Evolutionary conservation across 2,888 invertebrate species (phyloP), one percentile per base, ranked within the genome.

Genomic region (Apeira syringaria): DNA sequence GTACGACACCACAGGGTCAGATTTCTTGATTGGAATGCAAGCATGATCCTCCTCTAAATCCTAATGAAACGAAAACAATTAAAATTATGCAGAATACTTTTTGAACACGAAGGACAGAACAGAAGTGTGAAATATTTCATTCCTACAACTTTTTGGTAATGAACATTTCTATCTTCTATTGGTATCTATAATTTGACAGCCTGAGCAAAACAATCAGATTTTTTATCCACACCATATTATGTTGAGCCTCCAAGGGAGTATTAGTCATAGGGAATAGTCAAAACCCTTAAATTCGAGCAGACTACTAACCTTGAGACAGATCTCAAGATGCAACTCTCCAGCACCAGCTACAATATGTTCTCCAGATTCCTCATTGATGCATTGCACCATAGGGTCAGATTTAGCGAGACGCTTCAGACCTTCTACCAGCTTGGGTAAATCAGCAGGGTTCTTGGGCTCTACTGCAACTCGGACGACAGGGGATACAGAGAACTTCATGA

Each of bases 361-460:
- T 56, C 99, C 99, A 48, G 98, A 98, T 90, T 99, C 99, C 91
- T 99, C 99, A 86, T 98, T 98, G 91, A 98, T 97, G 92, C 99
- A 99, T 91, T 99, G 97, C 63, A 99, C 99, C 99, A 99, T 99
- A 93, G 99, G 99, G 93, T 99, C 99, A 42, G 99, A 99, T 90
- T 99, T 99, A 76, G 99, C 98, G 74, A 99, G 92, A 91, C 99
- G 98, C 91, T 99, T 99, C 52, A 99, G 93, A 80, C 99, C 97
- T 93, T 99, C 99, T 44, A 99, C 99, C 69, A 99, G 92, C 91
- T 99, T 99, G 63, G 99, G 99, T 86, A 99, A 91, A 91, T 99
- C 99, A 40, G 99, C 97, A 9, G 99, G 98, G 87, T 99, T 99
- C 92, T 98, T 99, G 71, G 99, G 98, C 90, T 99, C 99, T 1